A percentile compares a stretch with the other conserved stretches of the same genome.
Evolutionary conservation across 1,140 invertebrate genomes (phyloP).

Genomic region (Doryteuthis pealeii): DNA sequence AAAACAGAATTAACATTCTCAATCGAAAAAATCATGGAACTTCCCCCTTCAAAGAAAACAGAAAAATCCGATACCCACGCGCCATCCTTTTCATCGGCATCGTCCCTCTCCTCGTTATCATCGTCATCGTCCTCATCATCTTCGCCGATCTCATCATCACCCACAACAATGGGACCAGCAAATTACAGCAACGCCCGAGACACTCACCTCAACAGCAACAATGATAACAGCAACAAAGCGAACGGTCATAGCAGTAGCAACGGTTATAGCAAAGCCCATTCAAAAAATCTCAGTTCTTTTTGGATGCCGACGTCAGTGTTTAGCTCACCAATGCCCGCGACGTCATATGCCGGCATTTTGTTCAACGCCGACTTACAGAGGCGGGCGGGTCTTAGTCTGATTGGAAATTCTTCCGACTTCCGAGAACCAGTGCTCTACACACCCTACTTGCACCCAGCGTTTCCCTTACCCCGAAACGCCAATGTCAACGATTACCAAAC

Average conservation of each 20-base stretch:
- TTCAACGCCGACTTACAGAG: not conserved
- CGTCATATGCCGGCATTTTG: not conserved
- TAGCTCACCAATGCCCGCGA: not conserved
- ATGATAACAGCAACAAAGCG: not conserved
- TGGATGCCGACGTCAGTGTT: not conserved
- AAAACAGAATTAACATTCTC: slow-evolving; percentile 45
- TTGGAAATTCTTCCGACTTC: not conserved
- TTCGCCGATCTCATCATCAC: no score
- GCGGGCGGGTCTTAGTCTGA: not conserved
- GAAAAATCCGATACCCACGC: not conserved
- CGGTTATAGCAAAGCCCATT: not conserved
- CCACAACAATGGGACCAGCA: no score
- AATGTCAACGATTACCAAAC: slow-evolving; percentile 38
- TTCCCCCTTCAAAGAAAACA: not conserved
- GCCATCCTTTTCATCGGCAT: no score
- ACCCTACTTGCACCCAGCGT: slow-evolving; percentile 41
- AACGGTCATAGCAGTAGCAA: not conserved
- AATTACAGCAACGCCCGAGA: no score
- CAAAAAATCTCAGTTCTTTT: not conserved
- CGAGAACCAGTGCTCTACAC: not conserved
- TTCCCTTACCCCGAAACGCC: slow-evolving; percentile 33
- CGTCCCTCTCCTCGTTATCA: no score
- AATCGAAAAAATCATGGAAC: slow-evolving; percentile 48
- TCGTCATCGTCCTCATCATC: no score
- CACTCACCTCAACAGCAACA: not conserved